Percentiles rank a stretch among this genome's conserved stretches.
phyloP scores from a whole-genome alignment of 35 echinoderm and acorn worm genomes.

The Holothuria glaberrima region DNA sequence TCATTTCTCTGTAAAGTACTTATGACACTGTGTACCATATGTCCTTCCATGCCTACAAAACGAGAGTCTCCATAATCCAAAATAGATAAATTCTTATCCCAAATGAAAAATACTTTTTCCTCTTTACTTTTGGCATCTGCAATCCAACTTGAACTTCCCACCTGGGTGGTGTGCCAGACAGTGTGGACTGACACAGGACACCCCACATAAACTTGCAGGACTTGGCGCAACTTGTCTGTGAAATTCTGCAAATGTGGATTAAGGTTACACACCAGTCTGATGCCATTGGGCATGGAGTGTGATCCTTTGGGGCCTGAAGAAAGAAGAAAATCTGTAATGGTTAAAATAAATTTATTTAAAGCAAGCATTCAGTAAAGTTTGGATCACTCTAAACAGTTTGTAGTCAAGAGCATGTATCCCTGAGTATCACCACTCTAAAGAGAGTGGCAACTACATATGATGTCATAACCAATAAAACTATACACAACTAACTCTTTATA shows the following conservation, averaged over 20 bases:
- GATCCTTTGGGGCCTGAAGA: not conserved
- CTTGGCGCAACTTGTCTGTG: not conserved
- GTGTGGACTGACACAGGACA: not conserved
- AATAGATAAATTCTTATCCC: conserved; percentile 5
- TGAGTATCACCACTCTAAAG: not conserved
- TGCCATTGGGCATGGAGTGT: not conserved
- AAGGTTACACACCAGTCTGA: not conserved
- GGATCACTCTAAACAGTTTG: not conserved
- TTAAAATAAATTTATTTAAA: not conserved
- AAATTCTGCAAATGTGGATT: conserved; percentile 9
- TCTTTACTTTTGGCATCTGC: not conserved
- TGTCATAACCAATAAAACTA: too few species aligned
- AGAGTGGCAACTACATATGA: not conserved
- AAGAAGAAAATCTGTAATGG: not conserved
- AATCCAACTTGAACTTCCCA: not conserved
- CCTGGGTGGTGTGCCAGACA: not conserved
- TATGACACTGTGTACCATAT: not conserved
- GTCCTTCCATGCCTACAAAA: not conserved
- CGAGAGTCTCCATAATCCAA: not conserved
- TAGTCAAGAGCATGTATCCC: not conserved
- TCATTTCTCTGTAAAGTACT: not conserved
- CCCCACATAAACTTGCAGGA: not conserved
- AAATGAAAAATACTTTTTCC: not conserved
- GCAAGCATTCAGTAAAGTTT: not conserved
- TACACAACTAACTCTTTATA: not conserved